Evolutionary conservation across 1,140 invertebrate species (phyloP).

Genomic region (Whitmania pigra): DNA sequence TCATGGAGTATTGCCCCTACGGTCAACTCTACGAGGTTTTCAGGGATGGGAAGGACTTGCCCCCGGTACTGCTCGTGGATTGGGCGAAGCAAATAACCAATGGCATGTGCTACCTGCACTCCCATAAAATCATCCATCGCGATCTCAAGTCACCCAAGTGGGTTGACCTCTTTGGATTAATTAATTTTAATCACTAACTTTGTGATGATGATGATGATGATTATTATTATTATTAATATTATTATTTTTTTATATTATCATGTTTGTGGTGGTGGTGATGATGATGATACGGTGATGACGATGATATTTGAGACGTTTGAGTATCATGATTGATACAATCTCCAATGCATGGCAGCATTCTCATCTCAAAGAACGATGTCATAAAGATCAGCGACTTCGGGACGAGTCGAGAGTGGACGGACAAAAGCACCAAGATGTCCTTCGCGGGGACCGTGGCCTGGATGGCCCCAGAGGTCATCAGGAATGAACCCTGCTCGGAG

Average conservation of each 20-base stretch:
- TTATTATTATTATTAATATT: too few relatives aligned
- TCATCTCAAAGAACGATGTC: constrained; percentile 74
- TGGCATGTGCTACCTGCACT: constrained; percentile 91
- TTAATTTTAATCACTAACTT: too few relatives aligned
- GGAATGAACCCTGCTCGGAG: constrained; percentile 87
- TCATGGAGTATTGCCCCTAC: constrained; percentile 95
- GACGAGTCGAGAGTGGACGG: constrained; percentile 78
- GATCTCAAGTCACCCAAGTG: constrained; percentile 69
- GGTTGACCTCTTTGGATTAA: constrained; percentile 39
- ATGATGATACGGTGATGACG: too few relatives aligned
- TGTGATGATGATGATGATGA: too few relatives aligned
- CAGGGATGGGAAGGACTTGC: constrained; percentile 62
- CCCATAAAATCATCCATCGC: constrained; percentile 89
- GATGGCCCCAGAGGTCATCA: constrained; percentile 98
- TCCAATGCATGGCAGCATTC: constrained; percentile 53
- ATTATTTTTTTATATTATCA: too few relatives aligned
- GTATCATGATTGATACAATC: too few relatives aligned
- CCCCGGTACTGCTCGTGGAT: constrained; percentile 66
- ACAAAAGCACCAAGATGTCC: constrained; percentile 89
- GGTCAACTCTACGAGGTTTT: constrained; percentile 84
- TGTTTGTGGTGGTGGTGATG: too few relatives aligned
- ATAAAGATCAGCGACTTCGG: constrained; percentile 98
- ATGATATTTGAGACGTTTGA: too few relatives aligned
- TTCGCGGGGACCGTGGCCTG: constrained; percentile 87
- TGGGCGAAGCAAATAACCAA: constrained; percentile 91